Evolutionary conservation across 2,113 vertebrate species (phyloP), one percentile per base, ranked within the genome.

Genomic region (Mesembrinibis cayennensis): DNA sequence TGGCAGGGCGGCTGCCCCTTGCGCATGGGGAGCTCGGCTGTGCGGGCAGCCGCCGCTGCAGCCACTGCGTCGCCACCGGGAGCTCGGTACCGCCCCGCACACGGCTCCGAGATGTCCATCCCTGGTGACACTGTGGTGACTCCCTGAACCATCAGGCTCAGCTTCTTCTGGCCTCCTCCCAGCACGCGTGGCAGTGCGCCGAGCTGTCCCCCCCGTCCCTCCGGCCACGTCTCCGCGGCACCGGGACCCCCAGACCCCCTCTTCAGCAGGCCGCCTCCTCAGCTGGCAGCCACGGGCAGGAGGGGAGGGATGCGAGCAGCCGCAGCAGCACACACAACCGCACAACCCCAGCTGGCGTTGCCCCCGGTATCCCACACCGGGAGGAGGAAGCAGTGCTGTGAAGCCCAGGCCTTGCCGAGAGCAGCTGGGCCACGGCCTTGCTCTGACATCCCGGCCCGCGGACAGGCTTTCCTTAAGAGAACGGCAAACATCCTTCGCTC

Each of bases 41-140:
- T 3, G 3, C 1, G 7, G 23, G 67, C 56, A n/a, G 19, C 44
- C 52, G 12, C 36, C 7, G 2, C 44, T 9, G 21, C 65, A 16
- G 65, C 65, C 47, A 36, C 30, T 5, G 13, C 50, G 6, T 16
- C 25, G 27, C n/a, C 52, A 26, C 16, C 2, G 2, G 34, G 5
- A 8, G 20, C 52, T 25, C 14, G 6, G 63, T 19, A 6, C 42
- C 6, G 1, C 34, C 8, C 38, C 2, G 2, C 36, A 23, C 27
- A 30, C 9, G 3, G 32, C 69, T 25, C 26, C 0, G 17, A 49
- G 27, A 32, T 0, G 7, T 18, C 61, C 40, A 6, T 29, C 47
- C 27, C 65, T 2, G 7, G 25, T 3, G 29, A 34, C n/a, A 2
- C 11, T 2, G 6, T 13, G 1, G 3, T 5, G 13, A 23, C 47